Evolutionary conservation across 2,113 vertebrate species (phyloP).

Genomic region (Felis chaus): DNA sequence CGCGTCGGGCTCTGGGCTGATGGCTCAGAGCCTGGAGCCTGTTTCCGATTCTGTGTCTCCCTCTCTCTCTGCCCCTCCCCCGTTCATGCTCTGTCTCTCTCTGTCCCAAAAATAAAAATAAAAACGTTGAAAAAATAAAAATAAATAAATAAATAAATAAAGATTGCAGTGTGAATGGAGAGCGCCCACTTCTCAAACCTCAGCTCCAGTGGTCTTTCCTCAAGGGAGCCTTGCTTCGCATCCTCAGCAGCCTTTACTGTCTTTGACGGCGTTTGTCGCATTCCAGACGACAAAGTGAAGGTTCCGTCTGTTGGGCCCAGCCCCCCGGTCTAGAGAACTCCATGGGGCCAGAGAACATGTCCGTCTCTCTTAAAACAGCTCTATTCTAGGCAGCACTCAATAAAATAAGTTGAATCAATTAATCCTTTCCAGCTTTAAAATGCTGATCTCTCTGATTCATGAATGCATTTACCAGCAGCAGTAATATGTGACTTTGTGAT

Average conservation of each 20-base stretch:
- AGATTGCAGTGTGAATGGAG: not conserved
- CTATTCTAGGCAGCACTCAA: not conserved
- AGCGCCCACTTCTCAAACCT: not conserved
- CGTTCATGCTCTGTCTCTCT: no score
- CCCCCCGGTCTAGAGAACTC: not conserved
- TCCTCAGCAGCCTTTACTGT: not conserved
- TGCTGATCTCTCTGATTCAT: not conserved
- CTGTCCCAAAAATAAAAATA: no score
- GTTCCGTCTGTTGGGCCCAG: fast-evolving
- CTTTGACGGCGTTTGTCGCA: not conserved
- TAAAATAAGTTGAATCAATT: not conserved
- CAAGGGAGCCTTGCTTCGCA: not conserved
- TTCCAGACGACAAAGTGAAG: not conserved
- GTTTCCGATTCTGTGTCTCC: no score
- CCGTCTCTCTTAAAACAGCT: not conserved
- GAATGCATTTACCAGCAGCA: not conserved
- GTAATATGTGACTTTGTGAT: not conserved
- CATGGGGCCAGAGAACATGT: not conserved
- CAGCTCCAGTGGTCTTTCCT: not conserved
- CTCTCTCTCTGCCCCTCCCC: no score
- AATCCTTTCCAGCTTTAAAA: not conserved
- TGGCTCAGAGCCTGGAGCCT: no score
- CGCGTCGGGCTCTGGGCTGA: no score
- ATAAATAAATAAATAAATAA: no score
- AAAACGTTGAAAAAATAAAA: no score